A percentile compares a stretch with the other conserved stretches of the same genome.
Conservation (phyloP, 2,797 vertebrate species). For the Neosalanx taihuensis region DNA sequence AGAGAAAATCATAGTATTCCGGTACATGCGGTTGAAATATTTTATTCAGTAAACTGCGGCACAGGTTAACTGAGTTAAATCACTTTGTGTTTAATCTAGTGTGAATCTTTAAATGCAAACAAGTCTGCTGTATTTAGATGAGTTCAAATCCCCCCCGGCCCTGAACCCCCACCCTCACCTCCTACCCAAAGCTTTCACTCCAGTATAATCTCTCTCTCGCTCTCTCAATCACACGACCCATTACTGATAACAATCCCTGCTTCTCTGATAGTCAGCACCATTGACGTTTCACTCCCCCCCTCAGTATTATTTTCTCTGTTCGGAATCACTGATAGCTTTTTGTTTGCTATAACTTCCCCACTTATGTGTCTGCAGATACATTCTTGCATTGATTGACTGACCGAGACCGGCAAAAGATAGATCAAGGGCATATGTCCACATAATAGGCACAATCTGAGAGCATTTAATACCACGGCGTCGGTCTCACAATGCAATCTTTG, state of each 20-base stretch:
- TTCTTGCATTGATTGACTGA: conserved; percentile 62
- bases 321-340: conserved; percentile 74
- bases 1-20: not conserved
- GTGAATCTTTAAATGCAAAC: conserved; percentile 11
- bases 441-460: conserved; percentile 58
- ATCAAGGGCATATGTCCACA: conserved; percentile 32
- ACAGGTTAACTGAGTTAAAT: not conserved
- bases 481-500: conserved; percentile 42
- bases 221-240: conserved; percentile 58
- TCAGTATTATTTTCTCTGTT: conserved; percentile 63
- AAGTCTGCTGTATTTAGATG: conserved; percentile 40
- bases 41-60: not conserved
- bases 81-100: conserved; percentile 31
- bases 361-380: conserved; percentile 60
- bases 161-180: conserved; percentile 25
- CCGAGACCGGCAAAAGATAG: conserved; percentile 51
- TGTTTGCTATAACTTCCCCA: conserved; percentile 75
- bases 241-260: conserved; percentile 68
- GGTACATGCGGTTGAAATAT: not conserved
- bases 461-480: conserved; percentile 57
- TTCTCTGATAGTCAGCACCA: conserved; percentile 64
- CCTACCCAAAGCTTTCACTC: conserved; percentile 52
- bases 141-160: conserved; percentile 43
- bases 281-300: conserved; percentile 70
- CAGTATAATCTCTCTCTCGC: conserved; percentile 46